A percentile compares a stretch with the other conserved stretches of the same genome.
Evolutionary conservation across 2,113 vertebrate genomes (phyloP).

Genomic region (Lanius collurio): DNA sequence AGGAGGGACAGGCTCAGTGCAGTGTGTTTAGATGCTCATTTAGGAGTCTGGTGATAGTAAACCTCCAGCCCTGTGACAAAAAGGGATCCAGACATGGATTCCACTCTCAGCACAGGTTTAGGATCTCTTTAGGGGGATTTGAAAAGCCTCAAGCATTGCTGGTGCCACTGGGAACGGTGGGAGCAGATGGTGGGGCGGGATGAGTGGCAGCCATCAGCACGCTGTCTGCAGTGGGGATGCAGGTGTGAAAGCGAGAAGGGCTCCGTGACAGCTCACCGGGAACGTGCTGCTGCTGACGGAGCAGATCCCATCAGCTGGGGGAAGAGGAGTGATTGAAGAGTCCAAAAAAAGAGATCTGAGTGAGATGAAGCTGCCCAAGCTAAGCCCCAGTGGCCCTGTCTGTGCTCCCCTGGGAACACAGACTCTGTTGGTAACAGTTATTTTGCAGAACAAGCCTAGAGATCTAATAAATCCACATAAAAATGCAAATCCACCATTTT

Average conservation of each 20-base stretch:
- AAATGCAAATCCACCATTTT: background rate
- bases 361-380: background rate
- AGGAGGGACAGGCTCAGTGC: background rate
- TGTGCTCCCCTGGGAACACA: background rate
- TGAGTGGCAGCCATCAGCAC: background rate
- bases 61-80: background rate
- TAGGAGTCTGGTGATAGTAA: background rate
- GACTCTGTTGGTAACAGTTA: background rate
- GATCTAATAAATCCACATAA: background rate
- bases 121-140: background rate
- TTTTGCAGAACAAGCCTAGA: background rate
- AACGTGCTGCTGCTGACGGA: background rate
- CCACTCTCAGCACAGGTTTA: background rate
- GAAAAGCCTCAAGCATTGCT: background rate
- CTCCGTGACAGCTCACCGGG: background rate
- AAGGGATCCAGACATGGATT: background rate
- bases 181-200: background rate
- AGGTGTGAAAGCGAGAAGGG: background rate
- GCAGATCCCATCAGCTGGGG: background rate
- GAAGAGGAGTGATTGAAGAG: background rate
- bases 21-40: background rate
- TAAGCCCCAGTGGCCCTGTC: background rate
- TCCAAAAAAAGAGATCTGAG: background rate
- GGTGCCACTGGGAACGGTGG: background rate
- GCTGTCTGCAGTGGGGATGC: background rate